Conservation (phyloP, 2,113 vertebrate genomes). For the Eulemur macaco region DNA sequence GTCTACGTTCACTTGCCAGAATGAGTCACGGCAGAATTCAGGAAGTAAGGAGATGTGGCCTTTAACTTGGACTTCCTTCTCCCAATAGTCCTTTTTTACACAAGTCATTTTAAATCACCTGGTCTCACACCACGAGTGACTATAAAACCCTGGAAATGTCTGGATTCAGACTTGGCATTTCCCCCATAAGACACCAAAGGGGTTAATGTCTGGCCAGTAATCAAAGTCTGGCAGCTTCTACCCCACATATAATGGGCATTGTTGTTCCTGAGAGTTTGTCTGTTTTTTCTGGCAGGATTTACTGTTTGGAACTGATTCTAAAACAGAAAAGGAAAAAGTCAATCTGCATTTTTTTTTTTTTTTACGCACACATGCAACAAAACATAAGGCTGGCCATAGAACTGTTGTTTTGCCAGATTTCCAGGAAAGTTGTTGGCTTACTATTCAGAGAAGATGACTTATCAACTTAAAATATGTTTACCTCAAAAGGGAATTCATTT, state of each 20-base stretch:
- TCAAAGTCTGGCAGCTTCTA: slow-evolving; percentile 83
- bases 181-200: slow-evolving; percentile 69
- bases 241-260: slow-evolving; percentile 84
- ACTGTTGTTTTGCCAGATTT: slow-evolving; percentile 67
- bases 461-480: slow-evolving; percentile 63
- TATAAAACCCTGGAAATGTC: slow-evolving; percentile 53
- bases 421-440: slow-evolving; percentile 73
- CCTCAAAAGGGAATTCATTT: slow-evolving; percentile 41
- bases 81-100: not conserved
- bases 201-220: slow-evolving; percentile 83
- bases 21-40: not conserved
- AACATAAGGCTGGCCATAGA: slow-evolving; percentile 69
- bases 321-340: slow-evolving; percentile 81
- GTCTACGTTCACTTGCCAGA: not conserved
- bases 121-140: not conserved
- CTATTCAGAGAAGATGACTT: slow-evolving; percentile 73
- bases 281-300: slow-evolving; percentile 85
- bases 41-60: not conserved
- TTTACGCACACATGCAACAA: slow-evolving; percentile 63
- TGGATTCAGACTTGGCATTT: slow-evolving; percentile 48
- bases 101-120: not conserved
- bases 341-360: slow-evolving; percentile 55
- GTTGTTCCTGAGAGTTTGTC: slow-evolving; percentile 84
- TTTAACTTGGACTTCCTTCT: slow-evolving; percentile 21
- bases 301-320: slow-evolving; percentile 80